Base-by-base conservation (phyloP, 1,140 invertebrate genomes). In the Eulimnadia texana region DNA sequence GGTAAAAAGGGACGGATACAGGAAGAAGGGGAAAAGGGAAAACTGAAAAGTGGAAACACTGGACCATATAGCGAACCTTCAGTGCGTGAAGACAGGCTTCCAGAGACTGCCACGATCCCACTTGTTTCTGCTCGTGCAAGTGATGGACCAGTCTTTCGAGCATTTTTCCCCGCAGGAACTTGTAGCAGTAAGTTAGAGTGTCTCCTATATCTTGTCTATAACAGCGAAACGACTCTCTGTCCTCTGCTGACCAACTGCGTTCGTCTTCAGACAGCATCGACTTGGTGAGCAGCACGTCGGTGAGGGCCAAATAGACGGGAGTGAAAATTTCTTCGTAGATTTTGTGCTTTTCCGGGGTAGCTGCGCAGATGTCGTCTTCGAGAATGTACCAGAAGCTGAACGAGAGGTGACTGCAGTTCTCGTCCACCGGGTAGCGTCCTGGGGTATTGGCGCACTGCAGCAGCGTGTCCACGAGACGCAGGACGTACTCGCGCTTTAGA, bases 41-140 rank as follows among this genome's bases (percentile, higher is more conserved):
- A n/a, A n/a, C n/a, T n/a, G n/a, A n/a, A n/a, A n/a, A n/a, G n/a
- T n/a, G n/a, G n/a, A n/a, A n/a, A 9, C 33, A 42, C 33, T 9
- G 33, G 33, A 42, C 33, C 6, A 20, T 6, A 6, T 10, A 9
- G n/a, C 28, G 22, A 22, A 57, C 55, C 33, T 54, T 53, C 9
- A 90, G 88, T 47, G 86, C 85, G 74, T 87, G 89, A 64, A 94
- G 78, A 50, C 84, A 82, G 2, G 87, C 84, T 70, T 95, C 88
- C 6, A 88, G 71, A 19, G 79, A 77, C 64, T 82, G 80, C 79
- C 84, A 84, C 33, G 33, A 6, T 16, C 33, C 33, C 16, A 42
- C 16, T 9, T 42, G 6, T 16, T 42, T 42, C 33, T 42, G 33
- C 70, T 72, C 72, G 11, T 70, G 70, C 9, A 87, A 67, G 66